Evolutionary conservation across 2,113 vertebrate species (phyloP).

Genomic region (Alectura lathami): DNA sequence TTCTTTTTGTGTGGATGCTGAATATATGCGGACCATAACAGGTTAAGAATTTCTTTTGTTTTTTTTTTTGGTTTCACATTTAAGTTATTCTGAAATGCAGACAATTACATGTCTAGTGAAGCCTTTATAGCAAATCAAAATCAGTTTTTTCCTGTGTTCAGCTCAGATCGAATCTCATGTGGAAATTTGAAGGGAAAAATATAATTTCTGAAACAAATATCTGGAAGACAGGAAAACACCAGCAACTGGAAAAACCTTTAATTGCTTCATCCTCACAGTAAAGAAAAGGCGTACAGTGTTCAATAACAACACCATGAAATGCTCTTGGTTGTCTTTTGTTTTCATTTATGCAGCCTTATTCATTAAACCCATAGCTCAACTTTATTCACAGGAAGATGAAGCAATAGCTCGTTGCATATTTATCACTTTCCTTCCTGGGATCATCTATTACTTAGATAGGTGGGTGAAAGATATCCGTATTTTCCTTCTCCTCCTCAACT

Average conservation of each 20-base stretch:
- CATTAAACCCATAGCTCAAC: background rate
- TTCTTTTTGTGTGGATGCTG: constrained; percentile 20
- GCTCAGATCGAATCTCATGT: background rate
- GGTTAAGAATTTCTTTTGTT: background rate
- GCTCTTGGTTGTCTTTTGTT: background rate
- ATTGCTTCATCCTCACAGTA: background rate
- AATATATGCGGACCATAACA: background rate
- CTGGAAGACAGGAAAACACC: background rate
- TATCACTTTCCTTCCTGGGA: background rate
- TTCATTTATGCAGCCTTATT: background rate
- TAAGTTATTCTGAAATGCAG: constrained; percentile 3
- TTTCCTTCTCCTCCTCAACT: background rate
- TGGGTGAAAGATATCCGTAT: background rate
- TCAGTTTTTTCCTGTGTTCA: background rate
- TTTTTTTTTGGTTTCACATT: background rate
- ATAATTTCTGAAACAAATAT: background rate
- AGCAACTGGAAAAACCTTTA: background rate
- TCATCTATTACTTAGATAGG: background rate
- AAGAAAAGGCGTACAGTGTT: background rate
- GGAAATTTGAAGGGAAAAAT: background rate
- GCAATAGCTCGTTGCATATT: background rate
- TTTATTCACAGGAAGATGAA: background rate
- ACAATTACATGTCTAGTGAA: constrained; percentile 13
- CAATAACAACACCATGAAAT: background rate
- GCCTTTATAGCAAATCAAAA: constrained; percentile 18